These are phyloP conservation scores for Carpatolechia fugitivella DNA, from an alignment of 2,888 invertebrate genomes.

Conservation along the genomic window DNA sequence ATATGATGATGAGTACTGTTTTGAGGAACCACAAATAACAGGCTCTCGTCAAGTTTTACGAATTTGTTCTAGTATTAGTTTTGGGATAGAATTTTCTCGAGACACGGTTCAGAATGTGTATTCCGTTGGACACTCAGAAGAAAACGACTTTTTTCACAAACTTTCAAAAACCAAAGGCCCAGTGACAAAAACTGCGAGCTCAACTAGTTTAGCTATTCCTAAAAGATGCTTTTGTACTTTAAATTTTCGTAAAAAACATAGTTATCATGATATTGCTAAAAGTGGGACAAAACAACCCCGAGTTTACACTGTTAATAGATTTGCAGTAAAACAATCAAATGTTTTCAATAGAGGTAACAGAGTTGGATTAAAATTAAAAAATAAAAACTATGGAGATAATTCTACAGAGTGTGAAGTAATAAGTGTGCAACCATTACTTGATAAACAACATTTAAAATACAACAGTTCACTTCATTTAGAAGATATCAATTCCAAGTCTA, in stretches of 20 bases:
- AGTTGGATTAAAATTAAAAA: background rate
- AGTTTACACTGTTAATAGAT: constrained; percentile 22
- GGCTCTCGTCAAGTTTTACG: constrained; percentile 19
- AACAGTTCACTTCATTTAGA: too few relatives aligned
- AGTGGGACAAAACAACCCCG: constrained; percentile 13
- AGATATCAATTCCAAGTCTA: too few relatives aligned
- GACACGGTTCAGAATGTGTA: constrained; percentile 10
- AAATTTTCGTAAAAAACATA: constrained; percentile 32
- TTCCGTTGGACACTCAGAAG: background rate
- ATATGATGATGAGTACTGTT: background rate
- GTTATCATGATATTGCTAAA: constrained; percentile 21
- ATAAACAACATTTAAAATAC: too few relatives aligned
- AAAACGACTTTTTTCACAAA: background rate
- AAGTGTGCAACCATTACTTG: too few relatives aligned
- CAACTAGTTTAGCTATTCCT: constrained; percentile 25
- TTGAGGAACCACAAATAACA: background rate
- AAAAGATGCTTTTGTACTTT: constrained; percentile 43
- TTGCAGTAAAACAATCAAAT: constrained; percentile 10
- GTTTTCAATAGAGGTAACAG: background rate
- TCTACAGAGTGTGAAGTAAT: too few relatives aligned
- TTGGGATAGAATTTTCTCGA: constrained; percentile 30
- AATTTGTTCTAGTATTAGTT: constrained; percentile 31
- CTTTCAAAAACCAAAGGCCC: constrained; percentile 11
- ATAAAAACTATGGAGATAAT: background rate
- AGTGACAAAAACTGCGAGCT: constrained; percentile 16